Evolutionary conservation across 2,888 invertebrate species (phyloP), one percentile per base, ranked within the genome.

Genomic region (Dolichomitus sp.): DNA sequence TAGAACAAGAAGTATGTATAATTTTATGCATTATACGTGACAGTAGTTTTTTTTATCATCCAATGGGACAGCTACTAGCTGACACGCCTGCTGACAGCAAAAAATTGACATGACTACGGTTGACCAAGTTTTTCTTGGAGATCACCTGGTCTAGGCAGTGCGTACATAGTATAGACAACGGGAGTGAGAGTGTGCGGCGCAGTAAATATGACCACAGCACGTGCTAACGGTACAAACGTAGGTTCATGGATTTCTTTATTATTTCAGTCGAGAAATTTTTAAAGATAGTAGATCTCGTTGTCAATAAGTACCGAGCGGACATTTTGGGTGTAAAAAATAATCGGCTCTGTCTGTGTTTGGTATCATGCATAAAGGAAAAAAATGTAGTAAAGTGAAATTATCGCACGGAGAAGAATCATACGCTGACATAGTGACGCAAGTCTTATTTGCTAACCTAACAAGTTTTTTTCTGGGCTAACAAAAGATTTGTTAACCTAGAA

Each of bases 71-170:
- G 17, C n/a, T 0, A 40, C 7, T 33, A 6, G n/a, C n/a, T n/a
- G 59, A 37, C 59, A 59, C 59, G 30, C 59, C 59, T 59, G 33
- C 17, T 4, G 61, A 37, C 19, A 9, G 37, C 19, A 61, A 61
- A 61, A 61, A 61, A 61, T 37, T 61, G 33, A 65, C 23, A 45
- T 23, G 63, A 14, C 23, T 65, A 61, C 61, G 37, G 40, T 63
- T 23, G 42, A 63, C 42, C 50, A 33, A 37, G 45, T 48, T 37
- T 50, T 69, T 40, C 23, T 23, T 11, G 6, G 48, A 27, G 12
- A 40, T 37, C 12, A 23, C 19, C 37, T 17, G 61, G 3, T 57
- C n/a, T 59, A 19, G 11, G 1, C 0, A 9, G 7, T 17, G 19
- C 11, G 17, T 61, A 17, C n/a, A n/a, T 59, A 19, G 37, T 61